These are phyloP conservation scores for Burhinus oedicnemus DNA, from an alignment of 2,113 vertebrate genomes.

Conservation along the genomic window DNA sequence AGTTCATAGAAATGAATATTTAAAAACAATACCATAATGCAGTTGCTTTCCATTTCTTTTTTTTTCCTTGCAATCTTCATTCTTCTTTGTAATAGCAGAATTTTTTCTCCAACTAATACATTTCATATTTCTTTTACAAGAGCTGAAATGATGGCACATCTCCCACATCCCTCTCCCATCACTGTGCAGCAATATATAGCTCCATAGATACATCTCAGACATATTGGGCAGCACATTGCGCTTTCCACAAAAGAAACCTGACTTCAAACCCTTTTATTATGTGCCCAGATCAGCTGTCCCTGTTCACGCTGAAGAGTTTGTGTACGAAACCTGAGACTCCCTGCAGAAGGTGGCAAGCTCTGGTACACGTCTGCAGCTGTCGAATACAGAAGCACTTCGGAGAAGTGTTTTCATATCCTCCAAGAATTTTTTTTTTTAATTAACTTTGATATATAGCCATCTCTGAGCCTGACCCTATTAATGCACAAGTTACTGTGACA, in stretches of 20 bases:
- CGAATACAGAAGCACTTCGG: neutral
- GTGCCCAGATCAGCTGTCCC: neutral
- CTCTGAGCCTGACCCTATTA: neutral
- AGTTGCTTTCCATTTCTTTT: neutral
- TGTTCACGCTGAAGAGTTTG: neutral
- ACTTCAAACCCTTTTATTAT: neutral
- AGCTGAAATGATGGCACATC: neutral
- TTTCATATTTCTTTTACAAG: constrained; percentile 9
- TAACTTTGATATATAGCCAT: neutral
- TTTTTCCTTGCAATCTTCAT: neutral
- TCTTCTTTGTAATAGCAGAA: neutral
- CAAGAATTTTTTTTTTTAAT: neutral
- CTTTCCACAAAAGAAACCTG: neutral
- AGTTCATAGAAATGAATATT: constrained; percentile 19
- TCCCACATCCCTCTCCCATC: neutral
- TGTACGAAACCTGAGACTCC: neutral
- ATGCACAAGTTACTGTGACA: neutral
- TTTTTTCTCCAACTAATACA: neutral
- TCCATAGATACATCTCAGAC: neutral
- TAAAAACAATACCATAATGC: neutral
- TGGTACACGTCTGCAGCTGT: neutral
- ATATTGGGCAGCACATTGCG: neutral
- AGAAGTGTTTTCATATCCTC: neutral
- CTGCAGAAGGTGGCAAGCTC: neutral
- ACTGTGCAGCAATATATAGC: neutral